A percentile compares a stretch with the other conserved stretches of the same genome.
Conservation (phyloP, 2,888 invertebrate genomes). For the Erebia ligea region DNA sequence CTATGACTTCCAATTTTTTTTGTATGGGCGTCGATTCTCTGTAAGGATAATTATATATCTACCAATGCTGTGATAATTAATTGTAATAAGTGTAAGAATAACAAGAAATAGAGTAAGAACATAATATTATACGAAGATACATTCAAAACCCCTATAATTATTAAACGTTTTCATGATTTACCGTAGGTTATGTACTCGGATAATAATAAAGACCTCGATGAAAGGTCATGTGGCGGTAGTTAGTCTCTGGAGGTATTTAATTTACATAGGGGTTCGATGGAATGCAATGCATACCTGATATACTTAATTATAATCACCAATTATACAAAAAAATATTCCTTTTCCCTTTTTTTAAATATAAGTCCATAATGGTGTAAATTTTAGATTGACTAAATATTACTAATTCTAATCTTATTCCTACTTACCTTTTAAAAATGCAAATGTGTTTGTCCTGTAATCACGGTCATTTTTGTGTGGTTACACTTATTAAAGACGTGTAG, state of each 20-base stretch:
- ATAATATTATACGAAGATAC: neutral
- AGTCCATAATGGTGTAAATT: neutral
- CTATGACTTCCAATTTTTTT: too few relatives aligned
- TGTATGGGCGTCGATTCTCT: too few relatives aligned
- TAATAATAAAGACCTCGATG: constrained; percentile 36
- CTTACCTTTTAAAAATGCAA: too few relatives aligned
- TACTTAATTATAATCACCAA: neutral
- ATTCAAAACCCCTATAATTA: constrained; percentile 35
- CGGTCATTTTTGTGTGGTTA: too few relatives aligned
- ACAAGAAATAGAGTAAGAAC: neutral
- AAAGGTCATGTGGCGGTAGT: constrained; percentile 31
- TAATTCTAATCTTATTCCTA: too few relatives aligned
- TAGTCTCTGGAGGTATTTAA: constrained; percentile 28
- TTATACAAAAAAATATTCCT: neutral
- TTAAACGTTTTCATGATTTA: constrained; percentile 25
- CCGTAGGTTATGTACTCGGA: constrained; percentile 15
- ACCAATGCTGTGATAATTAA: neutral
- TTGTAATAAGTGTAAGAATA: neutral
- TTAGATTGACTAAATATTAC: too few relatives aligned
- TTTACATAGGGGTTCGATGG: constrained; percentile 30
- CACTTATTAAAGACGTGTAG: too few relatives aligned
- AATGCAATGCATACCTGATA: neutral
- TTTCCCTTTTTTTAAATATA: neutral
- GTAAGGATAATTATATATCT: too few relatives aligned
- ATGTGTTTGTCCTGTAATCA: too few relatives aligned